Base-by-base conservation (phyloP, 2,113 vertebrate genomes). In the Rhinolophus ferrumequinum region DNA sequence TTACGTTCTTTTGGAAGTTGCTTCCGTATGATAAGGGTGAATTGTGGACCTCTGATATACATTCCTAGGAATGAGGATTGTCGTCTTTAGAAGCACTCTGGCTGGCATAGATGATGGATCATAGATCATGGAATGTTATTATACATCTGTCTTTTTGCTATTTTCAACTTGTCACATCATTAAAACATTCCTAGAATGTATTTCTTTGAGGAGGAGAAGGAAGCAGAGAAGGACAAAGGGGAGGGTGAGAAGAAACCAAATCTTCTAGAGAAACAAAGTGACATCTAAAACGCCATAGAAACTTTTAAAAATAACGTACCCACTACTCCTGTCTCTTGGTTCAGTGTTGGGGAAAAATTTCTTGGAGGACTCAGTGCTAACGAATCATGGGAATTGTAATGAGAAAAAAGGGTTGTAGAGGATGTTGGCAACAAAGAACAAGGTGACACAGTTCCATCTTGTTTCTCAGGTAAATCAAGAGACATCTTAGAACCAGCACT, bases 281-380 rank as follows among this genome's bases (percentile, higher is more conserved):
- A 96, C 88, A 89, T 62, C 62, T 62, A 88, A 94, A 93, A 64
- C n/a, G 50, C 18, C 33, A 66, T 7, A 54, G 8, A 83, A 83
- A 64, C 67, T 66, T 82, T 3, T 24, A 66, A 67, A 87, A 94
- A n/a, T 24, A 96, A 96, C 98, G 98, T 94, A 98, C 98, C 73
- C 0, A 6, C 56, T 13, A 62, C 22, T 28, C 66, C 26, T 19
- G 3, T 60, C 67, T 91, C 91, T 33, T 83, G 30, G 3, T 62
- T 69, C 3, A 30, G 5, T 44, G 3, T 19, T 3, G 3, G 28
- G 22, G 77, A 15, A 50, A 12, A 0, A 0, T 6, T 91, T 38
- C 60, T 56, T 11, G 18, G 52, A 22, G 92, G 38, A 64, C 2
- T 41, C 21, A 44, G 2, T 0, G 18, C 1, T 6, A 70, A 50